Evolutionary conservation across 1,140 invertebrate species (phyloP).

Genomic region (Achatina immaculata): DNA sequence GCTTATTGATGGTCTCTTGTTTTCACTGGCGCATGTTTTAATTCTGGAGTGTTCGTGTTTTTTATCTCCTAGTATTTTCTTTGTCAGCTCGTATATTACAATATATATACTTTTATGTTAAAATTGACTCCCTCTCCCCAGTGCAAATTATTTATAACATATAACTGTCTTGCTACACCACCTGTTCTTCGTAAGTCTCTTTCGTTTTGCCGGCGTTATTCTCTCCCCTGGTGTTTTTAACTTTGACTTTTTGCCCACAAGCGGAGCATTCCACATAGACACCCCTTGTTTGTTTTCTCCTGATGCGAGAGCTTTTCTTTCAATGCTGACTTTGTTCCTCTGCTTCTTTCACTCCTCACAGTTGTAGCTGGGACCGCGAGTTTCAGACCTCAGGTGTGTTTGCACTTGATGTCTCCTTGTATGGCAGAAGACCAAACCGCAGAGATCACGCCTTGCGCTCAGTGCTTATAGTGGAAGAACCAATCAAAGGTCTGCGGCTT

Average conservation of each 20-base stretch:
- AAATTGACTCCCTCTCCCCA: too few relatives aligned
- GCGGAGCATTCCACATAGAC: constrained; percentile 2
- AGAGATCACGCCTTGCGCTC: constrained; percentile 15
- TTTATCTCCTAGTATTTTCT: too few relatives aligned
- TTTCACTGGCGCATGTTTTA: too few relatives aligned
- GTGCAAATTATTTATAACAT: too few relatives aligned
- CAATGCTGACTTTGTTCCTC: constrained; percentile 12
- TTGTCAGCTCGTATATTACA: too few relatives aligned
- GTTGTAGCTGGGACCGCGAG: constrained; percentile 34
- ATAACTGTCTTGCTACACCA: too few relatives aligned
- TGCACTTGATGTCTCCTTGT: constrained; percentile 28
- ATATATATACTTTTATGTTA: too few relatives aligned
- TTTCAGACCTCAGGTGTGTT: constrained; percentile 29
- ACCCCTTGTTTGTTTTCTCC: constrained; percentile 23
- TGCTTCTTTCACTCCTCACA: constrained; percentile 8
- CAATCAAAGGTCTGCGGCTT: constrained; percentile 43
- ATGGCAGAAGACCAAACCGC: constrained; percentile 12
- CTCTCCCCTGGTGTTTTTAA: neutral
- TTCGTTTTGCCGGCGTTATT: neutral
- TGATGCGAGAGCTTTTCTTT: constrained; percentile 35
- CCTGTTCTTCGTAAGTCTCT: too few relatives aligned
- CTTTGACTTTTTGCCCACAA: constrained; percentile 22
- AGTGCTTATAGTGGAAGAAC: constrained; percentile 41
- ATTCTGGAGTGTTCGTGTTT: too few relatives aligned
- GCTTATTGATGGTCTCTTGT: too few relatives aligned